A percentile compares a stretch with the other conserved stretches of the same genome.
Conservation (phyloP, 2,888 invertebrate species). For the Incurvaria masculella region DNA sequence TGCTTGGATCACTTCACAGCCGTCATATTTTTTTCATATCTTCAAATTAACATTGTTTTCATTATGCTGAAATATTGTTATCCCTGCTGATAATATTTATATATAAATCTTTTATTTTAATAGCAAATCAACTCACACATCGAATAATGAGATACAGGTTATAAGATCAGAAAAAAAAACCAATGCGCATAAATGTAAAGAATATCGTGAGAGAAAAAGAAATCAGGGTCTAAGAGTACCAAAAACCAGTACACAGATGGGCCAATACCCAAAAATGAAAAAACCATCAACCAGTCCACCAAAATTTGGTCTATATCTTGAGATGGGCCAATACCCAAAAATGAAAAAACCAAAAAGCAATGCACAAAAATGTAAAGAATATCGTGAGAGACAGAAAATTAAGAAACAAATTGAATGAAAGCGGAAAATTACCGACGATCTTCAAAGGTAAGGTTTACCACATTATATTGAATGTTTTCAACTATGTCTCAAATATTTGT, state of each 20-base stretch:
- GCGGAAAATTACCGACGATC: slow-evolving; percentile 14
- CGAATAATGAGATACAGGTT: slow-evolving; percentile 14
- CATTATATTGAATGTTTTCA: too few relatives aligned
- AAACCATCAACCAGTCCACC: slow-evolving; percentile 20
- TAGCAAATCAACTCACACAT: slow-evolving; percentile 10
- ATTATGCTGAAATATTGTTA: too few relatives aligned
- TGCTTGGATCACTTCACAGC: too few relatives aligned
- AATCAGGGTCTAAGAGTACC: slow-evolving; percentile 20
- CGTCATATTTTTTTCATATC: too few relatives aligned
- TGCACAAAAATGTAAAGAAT: slow-evolving; percentile 20
- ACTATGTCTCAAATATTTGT: too few relatives aligned
- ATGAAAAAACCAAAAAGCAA: slow-evolving; percentile 19
- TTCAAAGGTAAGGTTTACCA: too few relatives aligned
- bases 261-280: slow-evolving; percentile 17
- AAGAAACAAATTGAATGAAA: slow-evolving; percentile 15
- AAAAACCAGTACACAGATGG: slow-evolving; percentile 20
- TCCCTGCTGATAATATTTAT: slow-evolving; percentile 4
- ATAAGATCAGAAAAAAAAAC: slow-evolving; percentile 17
- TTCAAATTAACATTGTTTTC: too few relatives aligned
- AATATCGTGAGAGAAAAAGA: slow-evolving; percentile 22
- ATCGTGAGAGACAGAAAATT: slow-evolving; percentile 20
- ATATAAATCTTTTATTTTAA: slow-evolving; percentile 8
- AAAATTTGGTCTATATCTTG: slow-evolving; percentile 19
- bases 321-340: slow-evolving; percentile 18
- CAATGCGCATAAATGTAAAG: slow-evolving; percentile 22